phyloP scores from a whole-genome alignment of 2,888 invertebrate genomes.

The Hirtodrosophila trivittata region DNA sequence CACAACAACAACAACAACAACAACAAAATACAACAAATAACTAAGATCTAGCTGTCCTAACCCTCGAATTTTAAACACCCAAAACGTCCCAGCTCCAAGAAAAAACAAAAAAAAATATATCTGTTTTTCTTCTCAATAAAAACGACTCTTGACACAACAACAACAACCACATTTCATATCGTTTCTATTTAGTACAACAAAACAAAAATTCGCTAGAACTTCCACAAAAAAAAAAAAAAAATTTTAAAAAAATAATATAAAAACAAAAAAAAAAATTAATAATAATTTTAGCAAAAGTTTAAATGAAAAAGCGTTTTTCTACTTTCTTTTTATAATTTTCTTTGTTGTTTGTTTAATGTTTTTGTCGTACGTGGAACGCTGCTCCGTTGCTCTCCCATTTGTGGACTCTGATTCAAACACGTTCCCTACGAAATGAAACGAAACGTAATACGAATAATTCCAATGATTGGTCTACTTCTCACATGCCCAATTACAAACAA shows the following conservation, averaged over 20 bases:
- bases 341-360: conserved; percentile 78
- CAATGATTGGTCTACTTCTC: conserved; percentile 80
- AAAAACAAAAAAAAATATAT: too few relatives aligned
- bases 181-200: conserved; percentile 54
- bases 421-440: conserved; percentile 74
- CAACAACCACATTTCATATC: conserved; percentile 76
- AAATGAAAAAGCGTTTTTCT: conserved; percentile 66
- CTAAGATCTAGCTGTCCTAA: conserved; percentile 50
- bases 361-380: conserved; percentile 83
- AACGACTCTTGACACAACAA: conserved; percentile 69
- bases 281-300: too few relatives aligned
- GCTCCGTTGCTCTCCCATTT: conserved; percentile 76
- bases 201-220: conserved; percentile 45
- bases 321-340: conserved; percentile 75
- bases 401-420: conserved; percentile 50
- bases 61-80: conserved; percentile 27
- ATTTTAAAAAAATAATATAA: conserved; percentile 25
- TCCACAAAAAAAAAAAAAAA: conserved; percentile 31
- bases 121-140: background rate
- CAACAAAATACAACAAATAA: conserved; percentile 45
- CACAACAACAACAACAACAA: conserved; percentile 47
- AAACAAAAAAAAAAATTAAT: conserved; percentile 44
- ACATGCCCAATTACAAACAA: conserved; percentile 40
- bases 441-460: conserved; percentile 57
- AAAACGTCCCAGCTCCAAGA: conserved; percentile 42